A percentile compares a stretch with the other conserved stretches of the same genome.
phyloP scores from a whole-genome alignment of 2,888 invertebrate genomes.

The Exephanes ischioxanthus region DNA sequence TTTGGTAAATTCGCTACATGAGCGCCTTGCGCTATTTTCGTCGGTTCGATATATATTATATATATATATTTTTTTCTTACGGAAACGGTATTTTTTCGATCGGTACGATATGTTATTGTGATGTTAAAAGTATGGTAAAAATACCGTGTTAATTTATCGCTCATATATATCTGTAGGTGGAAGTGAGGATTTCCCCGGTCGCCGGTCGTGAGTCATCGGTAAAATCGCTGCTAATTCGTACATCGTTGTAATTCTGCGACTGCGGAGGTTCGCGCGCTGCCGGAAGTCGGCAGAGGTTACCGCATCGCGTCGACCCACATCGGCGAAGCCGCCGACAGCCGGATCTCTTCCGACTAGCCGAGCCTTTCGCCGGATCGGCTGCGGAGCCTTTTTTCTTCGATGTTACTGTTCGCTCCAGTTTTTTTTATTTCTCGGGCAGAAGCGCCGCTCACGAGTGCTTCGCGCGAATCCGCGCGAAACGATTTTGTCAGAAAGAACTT shows the following conservation, averaged over 20 bases:
- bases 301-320: conserved; percentile 38
- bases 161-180: too few species aligned
- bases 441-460: background rate
- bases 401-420: background rate
- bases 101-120: too few species aligned
- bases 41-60: too few species aligned
- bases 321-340: background rate
- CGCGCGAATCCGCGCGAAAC: background rate
- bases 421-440: background rate
- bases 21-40: too few species aligned
- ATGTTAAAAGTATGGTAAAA: background rate
- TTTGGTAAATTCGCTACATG: too few species aligned
- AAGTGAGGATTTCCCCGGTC: background rate
- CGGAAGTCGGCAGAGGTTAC: conserved; percentile 22
- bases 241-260: background rate
- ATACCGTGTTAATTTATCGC: too few species aligned
- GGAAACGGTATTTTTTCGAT: too few species aligned
- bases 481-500: too few species aligned
- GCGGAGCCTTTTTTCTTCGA: background rate
- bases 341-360: conserved; percentile 10
- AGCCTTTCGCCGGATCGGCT: conserved; percentile 1
- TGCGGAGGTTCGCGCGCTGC: conserved; percentile 16
- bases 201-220: conserved; percentile 28
- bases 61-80: too few species aligned
- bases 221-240: background rate